Conservation (phyloP, 2,113 vertebrate genomes). For the Zapornia atra region DNA sequence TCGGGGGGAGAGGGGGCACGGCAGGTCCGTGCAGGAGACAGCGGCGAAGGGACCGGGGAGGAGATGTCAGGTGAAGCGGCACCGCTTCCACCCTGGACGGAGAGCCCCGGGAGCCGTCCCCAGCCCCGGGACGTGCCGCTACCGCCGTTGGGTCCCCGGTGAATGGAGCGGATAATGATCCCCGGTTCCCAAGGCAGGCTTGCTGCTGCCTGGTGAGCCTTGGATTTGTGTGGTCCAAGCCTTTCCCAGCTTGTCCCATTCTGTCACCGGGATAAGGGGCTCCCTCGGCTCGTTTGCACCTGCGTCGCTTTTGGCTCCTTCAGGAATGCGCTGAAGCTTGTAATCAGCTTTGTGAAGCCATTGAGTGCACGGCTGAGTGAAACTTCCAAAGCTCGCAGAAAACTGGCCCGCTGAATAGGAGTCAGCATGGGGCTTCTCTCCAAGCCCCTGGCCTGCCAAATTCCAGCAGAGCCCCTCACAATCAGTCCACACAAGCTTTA, state of each 20-base stretch:
- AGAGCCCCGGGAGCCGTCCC: slow-evolving; percentile 28
- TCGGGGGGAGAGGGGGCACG: background rate
- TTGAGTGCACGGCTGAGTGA: slow-evolving; percentile 97
- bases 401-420: slow-evolving; percentile 91
- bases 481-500: slow-evolving; percentile 91
- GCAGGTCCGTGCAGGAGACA: background rate
- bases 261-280: slow-evolving; percentile 88
- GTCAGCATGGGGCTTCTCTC: slow-evolving; percentile 97
- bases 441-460: slow-evolving; percentile 92
- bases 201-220: slow-evolving; percentile 83
- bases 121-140: slow-evolving; percentile 31
- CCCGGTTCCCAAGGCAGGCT: slow-evolving; percentile 83
- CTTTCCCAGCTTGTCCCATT: slow-evolving; percentile 87
- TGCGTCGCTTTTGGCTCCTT: slow-evolving; percentile 95
- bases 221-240: slow-evolving; percentile 94
- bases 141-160: slow-evolving; percentile 63
- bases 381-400: slow-evolving; percentile 97
- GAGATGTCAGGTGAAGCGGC: background rate
- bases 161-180: slow-evolving; percentile 82
- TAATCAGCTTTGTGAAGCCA: slow-evolving; percentile 99
- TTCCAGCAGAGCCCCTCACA: slow-evolving; percentile 98
- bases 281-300: slow-evolving; percentile 93
- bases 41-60: background rate
- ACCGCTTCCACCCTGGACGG: background rate
- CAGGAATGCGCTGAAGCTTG: slow-evolving; percentile 99